A percentile compares a stretch with the other conserved stretches of the same genome.
Evolutionary conservation across 2,113 vertebrate species (phyloP).

Genomic region (Epinephelus cyanopodus): DNA sequence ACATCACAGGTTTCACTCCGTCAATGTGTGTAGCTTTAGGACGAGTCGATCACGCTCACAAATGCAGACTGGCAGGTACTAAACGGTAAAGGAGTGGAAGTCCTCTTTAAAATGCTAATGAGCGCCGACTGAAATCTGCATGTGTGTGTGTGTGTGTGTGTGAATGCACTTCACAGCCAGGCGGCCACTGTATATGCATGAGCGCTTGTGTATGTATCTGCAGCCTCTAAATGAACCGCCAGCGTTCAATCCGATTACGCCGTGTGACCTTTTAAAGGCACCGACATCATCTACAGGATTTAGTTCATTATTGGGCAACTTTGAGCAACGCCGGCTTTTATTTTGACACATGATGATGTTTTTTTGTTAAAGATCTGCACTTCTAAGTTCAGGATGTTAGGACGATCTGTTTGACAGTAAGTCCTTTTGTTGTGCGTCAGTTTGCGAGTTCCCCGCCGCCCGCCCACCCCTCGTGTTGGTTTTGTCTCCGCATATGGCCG

Average conservation of each 20-base stretch:
- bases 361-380: not conserved
- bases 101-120: conserved; percentile 77
- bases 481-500: conserved; percentile 88
- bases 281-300: conserved; percentile 46
- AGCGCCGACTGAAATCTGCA: conserved; percentile 36
- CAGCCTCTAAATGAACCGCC: conserved; percentile 64
- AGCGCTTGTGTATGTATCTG: conserved; percentile 37
- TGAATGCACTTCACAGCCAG: conserved; percentile 6
- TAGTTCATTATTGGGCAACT: conserved; percentile 35
- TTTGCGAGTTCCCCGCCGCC: not conserved
- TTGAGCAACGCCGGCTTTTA: conserved; percentile 13
- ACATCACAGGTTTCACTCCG: conserved; percentile 63
- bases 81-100: conserved; percentile 61
- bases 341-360: conserved; percentile 8
- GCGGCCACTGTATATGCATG: conserved; percentile 47
- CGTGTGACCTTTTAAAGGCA: conserved; percentile 60
- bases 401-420: not conserved
- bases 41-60: conserved; percentile 43
- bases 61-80: conserved; percentile 68
- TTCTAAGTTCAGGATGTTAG: not conserved
- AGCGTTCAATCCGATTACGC: conserved; percentile 40
- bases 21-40: conserved; percentile 7
- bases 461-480: not conserved
- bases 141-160: conserved; percentile 15
- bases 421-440: not conserved